Conservation (phyloP, 2,113 vertebrate species). For the Oenanthe oenanthe region DNA sequence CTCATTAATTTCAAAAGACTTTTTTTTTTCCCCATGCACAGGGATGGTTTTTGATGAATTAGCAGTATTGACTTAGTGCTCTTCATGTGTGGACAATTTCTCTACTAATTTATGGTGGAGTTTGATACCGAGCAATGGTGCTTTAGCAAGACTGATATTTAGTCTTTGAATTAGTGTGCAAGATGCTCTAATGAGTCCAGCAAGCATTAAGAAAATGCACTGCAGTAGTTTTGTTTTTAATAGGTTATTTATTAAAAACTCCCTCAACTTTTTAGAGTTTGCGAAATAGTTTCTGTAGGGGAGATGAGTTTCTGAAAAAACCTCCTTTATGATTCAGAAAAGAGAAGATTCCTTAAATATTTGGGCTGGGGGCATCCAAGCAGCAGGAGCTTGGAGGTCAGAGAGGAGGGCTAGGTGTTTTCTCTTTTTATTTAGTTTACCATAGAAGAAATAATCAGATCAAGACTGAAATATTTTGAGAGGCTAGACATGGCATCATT, state of each 20-base stretch:
- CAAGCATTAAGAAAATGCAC: not conserved
- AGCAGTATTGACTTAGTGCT: not conserved
- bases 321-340: not conserved
- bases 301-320: not conserved
- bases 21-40: not conserved
- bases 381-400: not conserved
- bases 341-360: not conserved
- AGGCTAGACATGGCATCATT: rapidly evolving
- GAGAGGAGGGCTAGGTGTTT: not conserved
- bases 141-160: not conserved
- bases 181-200: not conserved
- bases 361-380: rapidly evolving
- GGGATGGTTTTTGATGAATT: not conserved
- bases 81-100: not conserved
- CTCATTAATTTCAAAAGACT: not conserved
- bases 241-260: not conserved
- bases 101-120: not conserved
- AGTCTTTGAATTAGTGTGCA: not conserved
- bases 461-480: not conserved
- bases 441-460: not conserved
- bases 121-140: not conserved
- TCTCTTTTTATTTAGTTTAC: not conserved
- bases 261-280: not conserved
- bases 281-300: not conserved
- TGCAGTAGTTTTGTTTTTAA: not conserved